Conservation (phyloP, 1,140 invertebrate species). For the Leucophenga varia region DNA sequence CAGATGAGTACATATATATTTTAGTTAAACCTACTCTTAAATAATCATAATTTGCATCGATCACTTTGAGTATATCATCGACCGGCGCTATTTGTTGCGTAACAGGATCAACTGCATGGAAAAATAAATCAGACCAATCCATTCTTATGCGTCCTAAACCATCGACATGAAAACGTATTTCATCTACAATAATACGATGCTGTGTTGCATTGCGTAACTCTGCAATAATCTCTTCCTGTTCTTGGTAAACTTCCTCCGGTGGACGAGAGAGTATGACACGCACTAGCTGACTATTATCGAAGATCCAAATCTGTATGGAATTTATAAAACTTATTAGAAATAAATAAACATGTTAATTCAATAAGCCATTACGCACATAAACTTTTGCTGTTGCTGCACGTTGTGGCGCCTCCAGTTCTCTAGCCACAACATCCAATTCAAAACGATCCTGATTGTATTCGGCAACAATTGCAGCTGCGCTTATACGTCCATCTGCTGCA, state of each 20-base stretch:
- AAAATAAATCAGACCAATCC: conserved; percentile 85
- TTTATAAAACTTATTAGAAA: background rate
- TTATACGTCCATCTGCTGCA: conserved; percentile 60
- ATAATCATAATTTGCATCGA: conserved; percentile 83
- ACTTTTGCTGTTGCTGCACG: conserved; percentile 74
- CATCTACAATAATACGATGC: conserved; percentile 74
- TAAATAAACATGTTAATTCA: too few relatives aligned
- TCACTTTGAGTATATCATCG: conserved; percentile 76
- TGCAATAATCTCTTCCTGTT: conserved; percentile 69
- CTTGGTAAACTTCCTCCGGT: conserved; percentile 68
- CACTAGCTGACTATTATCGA: conserved; percentile 76
- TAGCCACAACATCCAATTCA: conserved; percentile 78
- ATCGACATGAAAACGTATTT: conserved; percentile 75
- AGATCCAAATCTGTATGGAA: conserved; percentile 75
- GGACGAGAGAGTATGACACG: conserved; percentile 78
- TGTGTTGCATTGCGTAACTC: conserved; percentile 75
- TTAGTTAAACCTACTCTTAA: conserved; percentile 72
- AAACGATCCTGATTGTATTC: conserved; percentile 88
- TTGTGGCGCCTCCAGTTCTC: conserved; percentile 77
- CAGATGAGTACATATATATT: too few relatives aligned
- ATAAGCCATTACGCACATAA: conserved; percentile 64
- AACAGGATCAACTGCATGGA: conserved; percentile 78
- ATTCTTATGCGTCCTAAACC: conserved; percentile 67
- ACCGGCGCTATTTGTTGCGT: conserved; percentile 76
- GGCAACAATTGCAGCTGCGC: conserved; percentile 76